Conservation (phyloP, 2,113 vertebrate genomes). For the Microtus richardsoni region DNA sequence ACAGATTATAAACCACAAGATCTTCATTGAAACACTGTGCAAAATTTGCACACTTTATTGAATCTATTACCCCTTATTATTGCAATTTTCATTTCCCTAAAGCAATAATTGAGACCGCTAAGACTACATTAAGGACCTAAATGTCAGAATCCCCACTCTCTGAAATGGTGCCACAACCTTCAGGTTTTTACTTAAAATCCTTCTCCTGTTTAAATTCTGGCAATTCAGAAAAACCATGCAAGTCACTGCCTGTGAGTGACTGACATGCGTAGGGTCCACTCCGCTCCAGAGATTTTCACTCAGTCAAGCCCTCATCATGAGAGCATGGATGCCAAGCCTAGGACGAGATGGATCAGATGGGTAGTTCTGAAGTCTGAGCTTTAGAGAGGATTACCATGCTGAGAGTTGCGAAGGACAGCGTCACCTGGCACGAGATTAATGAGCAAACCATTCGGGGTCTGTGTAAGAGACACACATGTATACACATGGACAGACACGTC, state of each 20-base stretch:
- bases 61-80: not conserved
- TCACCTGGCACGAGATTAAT: not conserved
- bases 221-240: not conserved
- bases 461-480: too few species aligned
- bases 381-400: not conserved
- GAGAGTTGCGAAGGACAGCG: not conserved
- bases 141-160: slow-evolving; percentile 34
- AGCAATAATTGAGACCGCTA: not conserved
- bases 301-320: not conserved
- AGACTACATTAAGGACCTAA: not conserved
- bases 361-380: too few species aligned
- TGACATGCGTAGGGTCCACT: accelerated
- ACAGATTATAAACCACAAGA: not conserved
- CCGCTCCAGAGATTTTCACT: accelerated
- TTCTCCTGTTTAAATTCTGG: not conserved
- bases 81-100: slow-evolving; percentile 5
- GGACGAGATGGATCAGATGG: accelerated
- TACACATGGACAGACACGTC: accelerated
- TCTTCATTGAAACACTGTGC: not conserved
- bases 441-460: not conserved
- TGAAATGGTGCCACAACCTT: slow-evolving; percentile 16
- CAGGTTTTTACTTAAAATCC: not conserved
- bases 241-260: not conserved
- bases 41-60: not conserved
- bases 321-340: accelerated